Evolutionary conservation across 2,113 vertebrate genomes (phyloP), one percentile per base, ranked within the genome.

Genomic region (Sprattus sprattus): DNA sequence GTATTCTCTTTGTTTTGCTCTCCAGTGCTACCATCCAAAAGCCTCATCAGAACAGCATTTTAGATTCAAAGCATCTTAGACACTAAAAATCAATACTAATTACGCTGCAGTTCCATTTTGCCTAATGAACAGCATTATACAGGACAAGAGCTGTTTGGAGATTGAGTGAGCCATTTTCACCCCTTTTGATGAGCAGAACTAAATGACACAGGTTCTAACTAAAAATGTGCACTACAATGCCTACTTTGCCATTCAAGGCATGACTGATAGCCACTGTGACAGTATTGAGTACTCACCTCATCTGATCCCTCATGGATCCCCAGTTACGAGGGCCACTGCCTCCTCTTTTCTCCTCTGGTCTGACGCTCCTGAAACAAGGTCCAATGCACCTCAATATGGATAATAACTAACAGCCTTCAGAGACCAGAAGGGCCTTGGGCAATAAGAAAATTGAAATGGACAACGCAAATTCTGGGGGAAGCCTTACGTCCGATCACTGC

Each of bases 291-390:
- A 22, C 82, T 57, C 20, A 94, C 95, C 88, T 91, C 8, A 16
- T 75, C 49, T 92, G 89, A 89, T 96, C 95, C 88, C 94, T 95
- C 90, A 94, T 87, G 81, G 93, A 89, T 81, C 94, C 94, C 94
- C 96, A 97, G 89, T 93, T 96, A 81, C 84, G 91, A 90, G 93
- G 86, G 92, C 95, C 95, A 93, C 90, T 88, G 88, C 96, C 95
- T 86, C 93, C 92, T 64, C 93, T 91, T 93, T 89, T 97, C 83
- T 96, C 95, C 84, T 96, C 96, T 46, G 93, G 89, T 90, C 93
- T 95, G 81, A 95, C 64, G 84, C 93, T 92, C 78, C 97, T 96
- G 89, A 57, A 88, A 82, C 22, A 45, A 80, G 64, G 0, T n/a
- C 44, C 32, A 49, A 1, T 83, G 83, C 0, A 15, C 52, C 28